Evolutionary conservation across 2,113 vertebrate species (phyloP).

Genomic region (Leuciscus idus): DNA sequence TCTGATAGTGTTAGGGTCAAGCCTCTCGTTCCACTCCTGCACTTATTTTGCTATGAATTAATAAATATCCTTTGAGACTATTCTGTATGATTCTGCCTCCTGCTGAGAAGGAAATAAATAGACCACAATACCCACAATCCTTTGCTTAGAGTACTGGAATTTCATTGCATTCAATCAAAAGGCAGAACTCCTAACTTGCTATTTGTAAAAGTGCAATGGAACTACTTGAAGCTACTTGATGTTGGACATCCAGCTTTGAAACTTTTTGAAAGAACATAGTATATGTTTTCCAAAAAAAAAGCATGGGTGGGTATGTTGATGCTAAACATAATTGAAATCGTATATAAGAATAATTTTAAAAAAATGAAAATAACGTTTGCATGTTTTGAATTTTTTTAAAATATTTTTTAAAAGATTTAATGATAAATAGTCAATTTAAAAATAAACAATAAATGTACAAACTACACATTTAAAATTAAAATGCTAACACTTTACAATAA

Average conservation of each 20-base stretch:
- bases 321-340: not conserved
- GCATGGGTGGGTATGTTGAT: not conserved
- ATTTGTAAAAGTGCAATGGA: not conserved
- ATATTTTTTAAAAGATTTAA: not conserved
- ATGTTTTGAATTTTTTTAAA: too few species aligned
- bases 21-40: not conserved
- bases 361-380: not conserved
- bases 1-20: not conserved
- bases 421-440: not conserved
- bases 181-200: not conserved
- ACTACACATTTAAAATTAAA: too few species aligned
- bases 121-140: not conserved
- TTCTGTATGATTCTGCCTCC: conserved; percentile 26
- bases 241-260: not conserved
- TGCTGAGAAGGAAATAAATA: conserved; percentile 12
- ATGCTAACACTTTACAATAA: too few species aligned
- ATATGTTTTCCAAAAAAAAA: not conserved
- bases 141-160: not conserved
- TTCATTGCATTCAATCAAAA: not conserved
- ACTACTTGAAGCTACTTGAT: not conserved
- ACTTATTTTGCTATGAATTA: conserved; percentile 34
- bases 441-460: not conserved
- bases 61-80: conserved; percentile 41
- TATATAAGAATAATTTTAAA: not conserved
- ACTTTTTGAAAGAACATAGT: not conserved